Conservation (phyloP, 2,113 vertebrate genomes). For the Nyctibius bracteatus region DNA sequence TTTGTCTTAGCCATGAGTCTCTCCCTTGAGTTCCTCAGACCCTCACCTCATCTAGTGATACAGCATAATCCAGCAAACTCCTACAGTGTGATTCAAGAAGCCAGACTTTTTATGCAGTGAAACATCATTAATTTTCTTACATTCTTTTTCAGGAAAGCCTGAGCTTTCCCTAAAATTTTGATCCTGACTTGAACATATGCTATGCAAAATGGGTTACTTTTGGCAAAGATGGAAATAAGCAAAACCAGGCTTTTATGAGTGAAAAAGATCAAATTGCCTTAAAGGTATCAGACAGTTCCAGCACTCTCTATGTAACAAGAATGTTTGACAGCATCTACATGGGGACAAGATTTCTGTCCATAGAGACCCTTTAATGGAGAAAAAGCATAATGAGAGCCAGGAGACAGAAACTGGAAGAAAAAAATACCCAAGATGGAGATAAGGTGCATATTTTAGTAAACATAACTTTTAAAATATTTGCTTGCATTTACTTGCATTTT, state of each 20-base stretch:
- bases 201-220: neutral
- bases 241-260: neutral
- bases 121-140: neutral
- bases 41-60: neutral
- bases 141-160: neutral
- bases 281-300: neutral
- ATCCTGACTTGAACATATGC: rapidly evolving
- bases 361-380: neutral
- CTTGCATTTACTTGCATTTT: neutral
- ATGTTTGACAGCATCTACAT: neutral
- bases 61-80: neutral
- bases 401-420: neutral
- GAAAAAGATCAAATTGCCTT: neutral
- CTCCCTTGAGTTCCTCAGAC: neutral
- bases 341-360: neutral
- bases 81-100: neutral
- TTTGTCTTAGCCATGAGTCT: neutral
- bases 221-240: neutral
- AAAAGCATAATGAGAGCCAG: neutral
- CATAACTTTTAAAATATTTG: neutral
- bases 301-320: neutral
- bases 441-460: neutral
- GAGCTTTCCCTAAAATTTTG: neutral
- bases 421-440: neutral
- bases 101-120: neutral